These are phyloP conservation scores for Bombus superbus DNA, from an alignment of 1,140 invertebrate species.

Conservation along the genomic window DNA sequence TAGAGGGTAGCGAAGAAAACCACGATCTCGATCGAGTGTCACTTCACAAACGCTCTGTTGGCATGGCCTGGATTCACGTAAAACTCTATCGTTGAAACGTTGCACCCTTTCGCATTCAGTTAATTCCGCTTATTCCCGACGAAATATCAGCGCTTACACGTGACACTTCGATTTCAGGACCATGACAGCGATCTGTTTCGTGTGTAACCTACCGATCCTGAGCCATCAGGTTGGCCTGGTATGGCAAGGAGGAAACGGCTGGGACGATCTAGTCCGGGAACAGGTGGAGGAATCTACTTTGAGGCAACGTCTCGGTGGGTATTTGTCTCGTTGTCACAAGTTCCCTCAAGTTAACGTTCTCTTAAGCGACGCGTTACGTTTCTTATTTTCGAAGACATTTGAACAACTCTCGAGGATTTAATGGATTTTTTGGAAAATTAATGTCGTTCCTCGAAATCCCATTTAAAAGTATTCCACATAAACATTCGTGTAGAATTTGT, in stretches of 20 bases:
- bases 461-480: too few species aligned
- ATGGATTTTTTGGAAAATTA: too few species aligned
- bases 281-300: slow-evolving; percentile 93
- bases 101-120: slow-evolving; percentile 69
- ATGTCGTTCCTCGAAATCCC: too few species aligned
- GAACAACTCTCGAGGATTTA: too few species aligned
- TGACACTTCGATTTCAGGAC: slow-evolving; percentile 84
- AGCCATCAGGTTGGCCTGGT: slow-evolving; percentile 96
- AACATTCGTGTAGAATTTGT: too few species aligned
- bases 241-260: slow-evolving; percentile 96
- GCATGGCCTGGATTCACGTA: slow-evolving; percentile 78
- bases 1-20: slow-evolving; percentile 31
- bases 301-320: slow-evolving; percentile 87
- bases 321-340: not conserved
- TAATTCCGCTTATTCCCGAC: not conserved
- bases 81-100: slow-evolving; percentile 67
- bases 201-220: slow-evolving; percentile 96
- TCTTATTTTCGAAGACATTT: too few species aligned
- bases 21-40: slow-evolving; percentile 54
- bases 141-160: not conserved
- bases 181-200: slow-evolving; percentile 96
- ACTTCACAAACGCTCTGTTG: slow-evolving; percentile 72
- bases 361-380: too few species aligned
- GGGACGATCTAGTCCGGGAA: slow-evolving; percentile 94
- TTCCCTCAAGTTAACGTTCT: too few species aligned